Percentiles rank a stretch among this genome's conserved stretches.
These are phyloP conservation scores for Eupsittula cactorum DNA, from an alignment of 2,113 vertebrate species.

Conservation along the genomic window DNA sequence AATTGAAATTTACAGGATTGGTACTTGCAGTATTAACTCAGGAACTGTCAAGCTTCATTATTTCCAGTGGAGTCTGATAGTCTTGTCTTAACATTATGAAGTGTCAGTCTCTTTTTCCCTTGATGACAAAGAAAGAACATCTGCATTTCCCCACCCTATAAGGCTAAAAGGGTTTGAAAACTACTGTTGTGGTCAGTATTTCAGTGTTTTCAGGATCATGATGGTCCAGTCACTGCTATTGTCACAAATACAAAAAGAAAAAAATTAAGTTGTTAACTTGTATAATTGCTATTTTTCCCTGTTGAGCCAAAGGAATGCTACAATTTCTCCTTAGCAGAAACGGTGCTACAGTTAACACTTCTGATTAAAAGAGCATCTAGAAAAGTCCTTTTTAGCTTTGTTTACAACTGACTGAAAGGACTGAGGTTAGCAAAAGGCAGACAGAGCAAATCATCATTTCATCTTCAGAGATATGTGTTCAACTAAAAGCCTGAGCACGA, in stretches of 20 bases:
- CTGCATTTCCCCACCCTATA: slow-evolving; percentile 39
- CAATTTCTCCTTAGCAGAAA: not conserved
- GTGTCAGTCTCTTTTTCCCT: slow-evolving; percentile 61
- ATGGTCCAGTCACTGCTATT: not conserved
- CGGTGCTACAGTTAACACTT: not conserved
- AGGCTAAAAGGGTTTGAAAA: not conserved
- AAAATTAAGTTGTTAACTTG: not conserved
- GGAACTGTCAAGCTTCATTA: slow-evolving; percentile 58
- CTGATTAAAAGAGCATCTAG: not conserved
- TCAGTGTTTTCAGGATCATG: not conserved
- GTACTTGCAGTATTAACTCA: slow-evolving; percentile 50
- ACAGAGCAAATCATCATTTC: not conserved
- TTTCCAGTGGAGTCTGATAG: slow-evolving; percentile 41
- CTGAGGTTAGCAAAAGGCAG: not conserved
- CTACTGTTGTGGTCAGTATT: not conserved
- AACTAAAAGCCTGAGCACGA: not conserved
- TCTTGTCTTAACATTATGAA: slow-evolving; percentile 40
- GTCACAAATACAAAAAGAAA: not conserved
- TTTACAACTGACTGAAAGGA: not conserved
- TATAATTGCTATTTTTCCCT: not conserved
- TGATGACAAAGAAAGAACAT: slow-evolving; percentile 54
- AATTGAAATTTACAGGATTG: slow-evolving; percentile 54
- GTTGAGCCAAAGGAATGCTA: not conserved
- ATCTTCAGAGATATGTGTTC: not conserved
- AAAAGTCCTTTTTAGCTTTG: not conserved